A percentile compares a stretch with the other conserved stretches of the same genome.
These are phyloP conservation scores for Spisula solida DNA, from an alignment of 2,888 invertebrate genomes.

Conservation along the genomic window DNA sequence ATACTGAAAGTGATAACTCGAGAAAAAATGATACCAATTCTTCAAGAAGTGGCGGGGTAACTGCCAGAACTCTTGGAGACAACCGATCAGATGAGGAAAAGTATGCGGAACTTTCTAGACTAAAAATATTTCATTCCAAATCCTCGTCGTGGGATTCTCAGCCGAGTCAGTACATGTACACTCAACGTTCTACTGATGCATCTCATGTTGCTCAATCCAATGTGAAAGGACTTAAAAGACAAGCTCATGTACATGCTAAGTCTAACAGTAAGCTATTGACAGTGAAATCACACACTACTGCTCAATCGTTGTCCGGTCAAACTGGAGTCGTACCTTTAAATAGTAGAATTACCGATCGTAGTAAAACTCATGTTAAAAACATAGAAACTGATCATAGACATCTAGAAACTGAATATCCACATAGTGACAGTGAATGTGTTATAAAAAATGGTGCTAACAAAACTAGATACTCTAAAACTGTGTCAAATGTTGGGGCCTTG, in stretches of 20 bases:
- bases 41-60: neutral
- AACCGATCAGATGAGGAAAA: constrained; percentile 71
- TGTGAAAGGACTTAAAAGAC: constrained; percentile 6
- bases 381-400: neutral
- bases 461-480: constrained; percentile 10
- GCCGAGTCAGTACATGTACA: neutral
- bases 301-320: constrained; percentile 26
- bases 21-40: constrained; percentile 7
- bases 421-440: constrained; percentile 60
- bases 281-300: constrained; percentile 9
- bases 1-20: neutral
- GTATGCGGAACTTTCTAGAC: constrained; percentile 67
- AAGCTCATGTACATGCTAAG: neutral
- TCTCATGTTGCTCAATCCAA: neutral
- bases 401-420: neutral
- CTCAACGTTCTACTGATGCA: neutral
- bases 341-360: neutral
- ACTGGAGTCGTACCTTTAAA: constrained; percentile 26
- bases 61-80: constrained; percentile 50
- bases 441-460: constrained; percentile 48
- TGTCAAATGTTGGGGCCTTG: constrained; percentile 20
- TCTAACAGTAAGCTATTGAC: constrained; percentile 29
- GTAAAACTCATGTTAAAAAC: neutral
- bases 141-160: constrained; percentile 48
- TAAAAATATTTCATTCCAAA: constrained; percentile 66